These are phyloP conservation scores for Callyntrura sp. DNA, from an alignment of 2,888 invertebrate genomes.

Conservation along the genomic window DNA sequence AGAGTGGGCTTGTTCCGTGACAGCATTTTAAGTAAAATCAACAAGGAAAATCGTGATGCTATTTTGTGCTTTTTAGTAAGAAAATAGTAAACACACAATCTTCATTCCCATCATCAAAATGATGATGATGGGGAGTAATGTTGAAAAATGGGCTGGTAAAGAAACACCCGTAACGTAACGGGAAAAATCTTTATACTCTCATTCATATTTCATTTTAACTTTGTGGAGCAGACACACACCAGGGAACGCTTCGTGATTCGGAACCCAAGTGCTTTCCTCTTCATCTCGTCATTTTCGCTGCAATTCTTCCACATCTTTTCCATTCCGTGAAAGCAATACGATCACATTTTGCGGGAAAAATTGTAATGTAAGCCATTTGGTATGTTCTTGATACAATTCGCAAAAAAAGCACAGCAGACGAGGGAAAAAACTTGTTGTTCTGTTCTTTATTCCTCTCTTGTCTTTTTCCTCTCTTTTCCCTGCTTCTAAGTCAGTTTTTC, in stretches of 20 bases:
- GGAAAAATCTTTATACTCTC: slow-evolving; percentile 54
- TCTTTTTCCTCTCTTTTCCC: slow-evolving; percentile 14
- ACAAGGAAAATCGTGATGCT: too few relatives aligned
- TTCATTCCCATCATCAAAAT: neutral
- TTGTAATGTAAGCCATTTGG: slow-evolving; percentile 2
- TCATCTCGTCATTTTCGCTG: slow-evolving; percentile 10
- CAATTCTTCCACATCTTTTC: slow-evolving; percentile 30
- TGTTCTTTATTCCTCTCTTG: neutral
- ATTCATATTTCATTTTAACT: slow-evolving; percentile 69
- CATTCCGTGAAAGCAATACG: neutral
- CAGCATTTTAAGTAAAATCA: too few relatives aligned
- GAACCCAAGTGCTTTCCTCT: neutral
- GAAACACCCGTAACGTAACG: neutral
- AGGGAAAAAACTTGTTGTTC: slow-evolving; percentile 7
- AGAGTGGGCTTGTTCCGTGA: too few relatives aligned
- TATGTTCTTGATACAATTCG: slow-evolving; percentile 21
- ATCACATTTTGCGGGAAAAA: neutral
- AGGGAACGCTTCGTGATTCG: slow-evolving; percentile 13
- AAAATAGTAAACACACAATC: slow-evolving; percentile 18
- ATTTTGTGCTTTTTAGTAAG: too few relatives aligned
- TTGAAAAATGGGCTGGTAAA: slow-evolving; percentile 25
- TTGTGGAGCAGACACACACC: neutral
- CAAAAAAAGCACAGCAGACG: neutral
- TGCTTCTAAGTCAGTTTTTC: too few relatives aligned
- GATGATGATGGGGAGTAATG: slow-evolving; percentile 27